Evolutionary conservation across 2,797 vertebrate species (phyloP), one percentile per base, ranked within the genome.

Genomic region (Myiotriccus ornatus): DNA sequence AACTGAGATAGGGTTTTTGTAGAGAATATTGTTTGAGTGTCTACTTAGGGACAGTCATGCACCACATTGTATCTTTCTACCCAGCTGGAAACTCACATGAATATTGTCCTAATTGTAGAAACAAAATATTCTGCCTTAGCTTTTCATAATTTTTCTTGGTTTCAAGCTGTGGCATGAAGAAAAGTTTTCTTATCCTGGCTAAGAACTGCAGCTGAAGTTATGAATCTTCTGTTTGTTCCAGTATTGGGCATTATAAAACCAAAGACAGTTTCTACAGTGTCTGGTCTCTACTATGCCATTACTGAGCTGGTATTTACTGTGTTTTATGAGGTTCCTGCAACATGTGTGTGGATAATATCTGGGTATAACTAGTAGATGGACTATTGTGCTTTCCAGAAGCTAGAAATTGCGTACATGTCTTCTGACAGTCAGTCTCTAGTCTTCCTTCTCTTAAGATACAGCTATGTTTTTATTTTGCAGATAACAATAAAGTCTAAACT

Each of bases 181-280:
- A 76, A 44, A 32, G 5, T 13, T 84, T 73, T 59, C 28, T 52
- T 60, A 55, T 5, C 4, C n/a, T 41, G 17, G 3, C 9, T 52
- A 47, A 84, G n/a, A 52, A 23, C 2, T 9, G 6, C 2, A 37
- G 1, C 3, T 41, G 37, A 49, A 7, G 1, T 2, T n/a, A 30
- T 50, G 24, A 90, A 39, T 2, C 1, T 8, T 55, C 34, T 67
- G 28, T 9, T 7, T 10, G 10, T 56, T 7, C 14, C 8, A 15
- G 4, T 37, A 34, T 1, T 10, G 9, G 20, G 7, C 2, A 21
- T 18, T 46, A 15, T 32, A 14, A 37, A 57, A 79, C n/a, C 7
- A 65, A 13, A 50, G 19, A 19, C 2, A 14, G 3, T 65, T 69
- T 67, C 22, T 63, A 23, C 13, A 32, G 4, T 53, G 4, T 53